Evolutionary conservation across 2,888 invertebrate species (phyloP).

Genomic region (Atethmia centrago): DNA sequence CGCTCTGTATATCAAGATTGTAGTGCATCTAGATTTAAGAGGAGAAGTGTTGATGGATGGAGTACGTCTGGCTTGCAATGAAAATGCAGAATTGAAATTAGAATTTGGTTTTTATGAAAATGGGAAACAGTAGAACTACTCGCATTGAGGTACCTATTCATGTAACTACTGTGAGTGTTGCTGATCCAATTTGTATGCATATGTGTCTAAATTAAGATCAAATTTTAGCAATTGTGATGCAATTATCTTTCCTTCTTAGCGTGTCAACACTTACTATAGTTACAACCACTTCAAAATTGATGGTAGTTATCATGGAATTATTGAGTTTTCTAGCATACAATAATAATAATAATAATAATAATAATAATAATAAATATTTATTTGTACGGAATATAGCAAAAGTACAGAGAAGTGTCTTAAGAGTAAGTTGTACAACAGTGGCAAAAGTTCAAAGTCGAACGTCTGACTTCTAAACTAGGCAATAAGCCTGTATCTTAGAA

Average conservation of each 20-base stretch:
- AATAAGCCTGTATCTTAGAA: no score
- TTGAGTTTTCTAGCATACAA: not conserved
- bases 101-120: slow-evolving; percentile 19
- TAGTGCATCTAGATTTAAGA: slow-evolving; percentile 50
- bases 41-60: slow-evolving; percentile 40
- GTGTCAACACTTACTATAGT: no score
- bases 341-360: no score
- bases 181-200: not conserved
- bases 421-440: no score
- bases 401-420: no score
- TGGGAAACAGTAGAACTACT: slow-evolving; percentile 3
- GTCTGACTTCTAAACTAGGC: no score
- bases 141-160: not conserved
- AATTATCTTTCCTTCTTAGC: not conserved
- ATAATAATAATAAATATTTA: no score
- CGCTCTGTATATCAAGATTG: slow-evolving; percentile 36
- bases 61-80: slow-evolving; percentile 35
- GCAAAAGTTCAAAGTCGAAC: no score
- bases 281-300: not conserved
- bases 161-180: not conserved
- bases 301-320: not conserved
- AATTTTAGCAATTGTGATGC: not conserved
- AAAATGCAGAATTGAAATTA: slow-evolving; percentile 40
- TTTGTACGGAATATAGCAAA: no score
- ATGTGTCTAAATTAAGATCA: not conserved